Evolutionary conservation across 1,140 invertebrate genomes (phyloP).

Genomic region (Drosophila guanche): DNA sequence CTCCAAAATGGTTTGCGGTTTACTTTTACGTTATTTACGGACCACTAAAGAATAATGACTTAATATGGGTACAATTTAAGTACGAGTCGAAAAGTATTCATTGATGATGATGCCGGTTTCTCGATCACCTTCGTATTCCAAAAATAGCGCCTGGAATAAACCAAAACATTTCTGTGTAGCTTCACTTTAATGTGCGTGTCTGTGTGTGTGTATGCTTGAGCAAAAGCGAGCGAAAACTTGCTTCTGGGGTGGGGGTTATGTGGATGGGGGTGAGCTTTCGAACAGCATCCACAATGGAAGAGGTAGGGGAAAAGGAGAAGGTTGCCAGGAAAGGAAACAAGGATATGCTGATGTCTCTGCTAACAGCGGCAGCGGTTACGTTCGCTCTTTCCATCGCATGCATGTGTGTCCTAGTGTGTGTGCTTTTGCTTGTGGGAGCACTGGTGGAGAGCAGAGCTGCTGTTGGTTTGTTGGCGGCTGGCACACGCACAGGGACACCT

Average conservation of each 20-base stretch:
- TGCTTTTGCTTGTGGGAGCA: not conserved
- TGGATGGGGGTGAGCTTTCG: constrained; percentile 28
- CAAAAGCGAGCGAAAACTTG: constrained; percentile 42
- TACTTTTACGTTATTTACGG: constrained; percentile 12
- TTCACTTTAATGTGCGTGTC: constrained; percentile 1
- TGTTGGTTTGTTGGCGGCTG: constrained; percentile 59
- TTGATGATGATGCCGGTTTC: constrained; percentile 36
- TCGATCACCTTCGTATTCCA: constrained; percentile 38
- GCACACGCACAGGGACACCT: constrained; percentile 45
- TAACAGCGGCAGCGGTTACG: constrained; percentile 68
- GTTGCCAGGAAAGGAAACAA: constrained; percentile 68
- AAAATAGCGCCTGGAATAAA: constrained; percentile 42
- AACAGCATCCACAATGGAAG: constrained; percentile 73
- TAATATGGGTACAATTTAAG: constrained; percentile 35
- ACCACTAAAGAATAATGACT: constrained; percentile 17
- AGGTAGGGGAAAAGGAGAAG: constrained; percentile 39
- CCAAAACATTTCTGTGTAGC: constrained; percentile 25
- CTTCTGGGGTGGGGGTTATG: constrained; percentile 23
- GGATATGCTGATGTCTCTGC: constrained; percentile 63
- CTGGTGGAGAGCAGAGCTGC: constrained; percentile 17
- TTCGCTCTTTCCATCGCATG: constrained; percentile 46
- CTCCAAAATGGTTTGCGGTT: constrained; percentile 2
- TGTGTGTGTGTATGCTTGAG: constrained; percentile 23
- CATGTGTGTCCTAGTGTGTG: constrained; percentile 2
- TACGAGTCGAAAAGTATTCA: constrained; percentile 22